Evolutionary conservation across 1,140 invertebrate genomes (phyloP).

Genomic region (Dysdera silvatica): DNA sequence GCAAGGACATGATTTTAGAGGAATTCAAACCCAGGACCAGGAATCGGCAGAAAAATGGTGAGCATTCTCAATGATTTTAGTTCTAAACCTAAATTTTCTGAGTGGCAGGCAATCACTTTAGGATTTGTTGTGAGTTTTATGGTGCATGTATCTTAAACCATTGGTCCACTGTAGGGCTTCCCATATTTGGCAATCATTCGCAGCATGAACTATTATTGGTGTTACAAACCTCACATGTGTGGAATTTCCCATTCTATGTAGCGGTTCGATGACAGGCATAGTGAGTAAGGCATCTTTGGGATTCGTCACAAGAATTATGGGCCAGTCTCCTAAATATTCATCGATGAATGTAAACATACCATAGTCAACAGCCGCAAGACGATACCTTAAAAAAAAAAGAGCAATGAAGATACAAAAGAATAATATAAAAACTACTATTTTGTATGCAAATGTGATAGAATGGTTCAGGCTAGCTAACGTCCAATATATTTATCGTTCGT

Average conservation of each 20-base stretch:
- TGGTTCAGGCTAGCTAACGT: too few relatives aligned
- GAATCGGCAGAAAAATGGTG: too few relatives aligned
- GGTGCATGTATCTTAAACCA: too few relatives aligned
- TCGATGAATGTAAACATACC: constrained; percentile 83
- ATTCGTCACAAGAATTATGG: constrained; percentile 75
- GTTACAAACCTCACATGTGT: constrained; percentile 73
- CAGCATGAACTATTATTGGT: constrained; percentile 41
- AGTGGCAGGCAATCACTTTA: too few relatives aligned
- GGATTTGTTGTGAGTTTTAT: too few relatives aligned
- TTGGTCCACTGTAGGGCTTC: too few relatives aligned
- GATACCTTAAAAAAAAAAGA: constrained; percentile 53
- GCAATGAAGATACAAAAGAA: not conserved
- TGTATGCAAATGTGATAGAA: not conserved
- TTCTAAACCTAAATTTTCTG: too few relatives aligned
- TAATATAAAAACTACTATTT: not conserved
- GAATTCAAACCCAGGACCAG: too few relatives aligned
- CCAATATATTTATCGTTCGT: too few relatives aligned
- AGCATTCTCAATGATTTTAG: too few relatives aligned
- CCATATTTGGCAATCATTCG: too few relatives aligned
- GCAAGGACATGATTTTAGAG: too few relatives aligned
- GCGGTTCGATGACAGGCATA: constrained; percentile 64
- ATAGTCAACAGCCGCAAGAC: constrained; percentile 76
- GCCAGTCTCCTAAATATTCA: constrained; percentile 66
- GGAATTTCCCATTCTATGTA: constrained; percentile 58
- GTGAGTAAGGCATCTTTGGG: constrained; percentile 70